Conservation (phyloP, 2,888 invertebrate species). For the Morinoia aosen region DNA sequence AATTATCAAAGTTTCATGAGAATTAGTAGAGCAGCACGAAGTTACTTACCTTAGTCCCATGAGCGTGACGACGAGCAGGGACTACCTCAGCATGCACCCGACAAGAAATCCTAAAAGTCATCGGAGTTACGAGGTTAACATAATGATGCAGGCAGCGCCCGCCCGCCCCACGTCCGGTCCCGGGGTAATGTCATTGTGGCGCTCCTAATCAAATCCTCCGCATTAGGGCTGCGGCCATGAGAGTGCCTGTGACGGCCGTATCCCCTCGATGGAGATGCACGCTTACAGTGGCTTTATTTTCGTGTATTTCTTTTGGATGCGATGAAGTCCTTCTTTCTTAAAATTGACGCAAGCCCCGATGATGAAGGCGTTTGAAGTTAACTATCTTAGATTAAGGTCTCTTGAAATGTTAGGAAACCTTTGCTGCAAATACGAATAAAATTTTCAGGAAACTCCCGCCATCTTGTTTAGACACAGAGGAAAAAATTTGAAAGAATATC, state of each 20-base stretch:
- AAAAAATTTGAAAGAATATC: not conserved
- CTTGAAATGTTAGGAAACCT: no score
- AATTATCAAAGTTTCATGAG: no score
- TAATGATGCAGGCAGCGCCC: not conserved
- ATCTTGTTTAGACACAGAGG: not conserved
- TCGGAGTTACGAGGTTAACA: constrained; percentile 4
- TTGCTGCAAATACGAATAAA: no score
- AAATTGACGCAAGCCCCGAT: not conserved
- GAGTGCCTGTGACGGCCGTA: constrained; percentile 20
- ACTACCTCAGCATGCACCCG: not conserved
- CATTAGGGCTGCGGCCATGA: constrained; percentile 13
- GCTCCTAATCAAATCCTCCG: constrained; percentile 39
- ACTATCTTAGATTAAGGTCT: not conserved
- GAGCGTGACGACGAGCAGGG: not conserved
- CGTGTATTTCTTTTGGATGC: not conserved
- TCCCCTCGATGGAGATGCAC: not conserved
- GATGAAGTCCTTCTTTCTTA: not conserved
- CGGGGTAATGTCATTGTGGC: constrained; percentile 45
- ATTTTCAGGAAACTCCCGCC: no score
- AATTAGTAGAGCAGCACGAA: no score
- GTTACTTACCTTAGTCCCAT: no score
- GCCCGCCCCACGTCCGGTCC: not conserved
- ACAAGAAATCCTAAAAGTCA: not conserved
- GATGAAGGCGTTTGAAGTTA: not conserved
- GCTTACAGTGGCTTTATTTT: not conserved